Base-by-base conservation (phyloP, 2,797 vertebrate genomes). In the Denticeps clupeoides region DNA sequence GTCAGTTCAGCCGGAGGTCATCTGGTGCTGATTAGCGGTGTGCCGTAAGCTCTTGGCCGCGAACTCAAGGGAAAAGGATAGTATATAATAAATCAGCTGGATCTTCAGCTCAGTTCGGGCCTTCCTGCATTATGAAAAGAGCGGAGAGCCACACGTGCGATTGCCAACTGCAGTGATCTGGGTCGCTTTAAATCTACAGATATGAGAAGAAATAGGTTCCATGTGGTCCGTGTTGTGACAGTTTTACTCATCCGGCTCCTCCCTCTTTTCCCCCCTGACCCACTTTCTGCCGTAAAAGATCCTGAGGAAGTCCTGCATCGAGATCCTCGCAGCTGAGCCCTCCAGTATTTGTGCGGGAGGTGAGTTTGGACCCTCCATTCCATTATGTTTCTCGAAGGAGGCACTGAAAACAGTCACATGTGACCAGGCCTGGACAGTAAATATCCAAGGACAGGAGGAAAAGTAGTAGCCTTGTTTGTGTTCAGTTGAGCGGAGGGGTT, bases 271-370 rank as follows among this genome's bases (percentile, higher is more conserved):
- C 12, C 37, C 19, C 45, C 48, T 23, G 5, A 52, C 50, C 60
- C 31, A 67, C 47, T 27, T 63, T 4, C 56, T 12, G 21, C 27
- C 58, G 50, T 47, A 57, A n/a, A n/a, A 99, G 95, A 98, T 99
- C 67, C 67, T 99, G 53, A 95, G 91, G 80, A 97, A 89, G 60
- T 99, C 95, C 19, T 99, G 95, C 23, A 97, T 95, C 2, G 95
- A 98, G 79, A 99, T 99, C 67, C 79, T 98, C 64, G 92, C 94
- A 1, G 95, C 90, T 3, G 93, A 97, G 37, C 95, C 95, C 3
- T 99, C 95, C 33, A 94, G 88, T 43, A 97, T 99, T 68, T 99
- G 95, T 71, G 93, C 93, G 60, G 95, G 94, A 79, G 92, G 95
- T 99, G 68, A 78, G 78, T 65, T 13, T 13, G 7, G 32, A 35